Conservation (phyloP, 2,113 vertebrate genomes). For the Bungarus multicinctus region DNA sequence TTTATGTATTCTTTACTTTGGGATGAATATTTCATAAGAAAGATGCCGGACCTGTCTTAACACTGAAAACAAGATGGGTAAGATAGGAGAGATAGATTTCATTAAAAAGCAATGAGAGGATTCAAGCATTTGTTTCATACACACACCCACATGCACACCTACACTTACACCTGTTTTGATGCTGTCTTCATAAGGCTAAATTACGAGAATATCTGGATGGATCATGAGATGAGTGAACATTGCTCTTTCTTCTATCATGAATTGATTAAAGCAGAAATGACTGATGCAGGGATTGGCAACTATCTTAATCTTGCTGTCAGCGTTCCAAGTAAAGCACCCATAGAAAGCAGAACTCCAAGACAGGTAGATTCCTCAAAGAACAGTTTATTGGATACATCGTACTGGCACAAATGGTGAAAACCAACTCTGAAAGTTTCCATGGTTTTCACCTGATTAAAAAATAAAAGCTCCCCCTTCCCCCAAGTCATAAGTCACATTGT, state of each 20-base stretch:
- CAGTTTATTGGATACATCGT: no score
- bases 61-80: neutral
- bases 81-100: slow-evolving; percentile 24
- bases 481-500: no score
- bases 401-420: no score
- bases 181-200: neutral
- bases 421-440: no score
- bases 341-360: no score
- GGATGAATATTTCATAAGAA: slow-evolving; percentile 24
- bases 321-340: no score
- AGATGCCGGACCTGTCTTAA: slow-evolving; percentile 24
- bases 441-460: no score
- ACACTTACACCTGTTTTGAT: neutral
- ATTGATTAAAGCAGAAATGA: neutral
- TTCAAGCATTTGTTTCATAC: neutral
- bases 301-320: no score
- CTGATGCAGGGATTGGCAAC: neutral
- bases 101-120: slow-evolving; percentile 21
- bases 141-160: neutral
- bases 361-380: no score
- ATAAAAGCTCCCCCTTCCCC: no score
- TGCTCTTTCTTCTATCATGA: neutral
- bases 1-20: slow-evolving; percentile 24
- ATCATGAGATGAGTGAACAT: neutral
- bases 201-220: neutral